Percentiles rank a stretch among this genome's conserved stretches.
Conservation (phyloP, 2,113 vertebrate species). For the Physeter macrocephalus region DNA sequence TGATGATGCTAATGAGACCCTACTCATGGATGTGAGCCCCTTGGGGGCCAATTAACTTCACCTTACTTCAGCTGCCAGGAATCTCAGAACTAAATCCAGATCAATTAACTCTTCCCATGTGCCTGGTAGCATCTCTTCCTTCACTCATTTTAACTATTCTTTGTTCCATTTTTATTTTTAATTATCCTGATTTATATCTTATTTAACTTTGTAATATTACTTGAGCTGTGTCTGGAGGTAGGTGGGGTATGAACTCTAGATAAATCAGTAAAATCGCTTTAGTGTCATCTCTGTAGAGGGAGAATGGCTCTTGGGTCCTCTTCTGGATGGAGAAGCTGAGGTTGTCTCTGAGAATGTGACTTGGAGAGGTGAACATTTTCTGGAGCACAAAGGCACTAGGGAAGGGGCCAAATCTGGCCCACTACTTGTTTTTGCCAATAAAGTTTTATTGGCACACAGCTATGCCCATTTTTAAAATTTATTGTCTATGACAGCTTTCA, state of each 20-base stretch:
- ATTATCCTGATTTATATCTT: constrained; percentile 66
- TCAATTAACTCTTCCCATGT: constrained; percentile 68
- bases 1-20: constrained; percentile 62
- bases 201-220: constrained; percentile 62
- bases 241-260: not conserved
- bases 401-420: not conserved
- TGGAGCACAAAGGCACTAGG: not conserved
- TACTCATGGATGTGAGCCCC: constrained; percentile 50
- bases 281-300: not conserved
- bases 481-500: not conserved
- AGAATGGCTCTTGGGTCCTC: not conserved
- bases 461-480: not conserved
- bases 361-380: not conserved
- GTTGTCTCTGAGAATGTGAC: not conserved
- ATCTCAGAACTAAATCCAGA: constrained; percentile 67
- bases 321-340: not conserved
- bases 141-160: constrained; percentile 59
- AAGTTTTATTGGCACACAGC: not conserved
- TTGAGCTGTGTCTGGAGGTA: constrained; percentile 37
- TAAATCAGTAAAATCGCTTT: not conserved
- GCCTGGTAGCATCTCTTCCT: constrained; percentile 44
- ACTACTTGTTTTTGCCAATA: not conserved
- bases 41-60: constrained; percentile 70
- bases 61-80: constrained; percentile 61
- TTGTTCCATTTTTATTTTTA: constrained; percentile 70